A percentile compares a stretch with the other conserved stretches of the same genome.
These are phyloP conservation scores for Liodrosophila aerea DNA, from an alignment of 2,888 invertebrate genomes.

Conservation along the genomic window DNA sequence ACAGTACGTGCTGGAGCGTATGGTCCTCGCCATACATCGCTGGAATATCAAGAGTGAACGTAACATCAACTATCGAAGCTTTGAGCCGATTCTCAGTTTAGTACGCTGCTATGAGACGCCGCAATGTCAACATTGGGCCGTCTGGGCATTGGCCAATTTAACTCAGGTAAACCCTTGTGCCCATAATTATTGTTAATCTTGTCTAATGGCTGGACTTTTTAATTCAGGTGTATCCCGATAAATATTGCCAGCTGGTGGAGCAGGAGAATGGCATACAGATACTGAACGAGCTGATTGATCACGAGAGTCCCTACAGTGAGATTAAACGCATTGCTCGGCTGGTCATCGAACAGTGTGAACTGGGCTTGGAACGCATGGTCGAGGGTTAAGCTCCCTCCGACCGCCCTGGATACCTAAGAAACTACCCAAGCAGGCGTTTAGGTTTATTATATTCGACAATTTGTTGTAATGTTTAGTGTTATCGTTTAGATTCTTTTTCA, in stretches of 20 bases:
- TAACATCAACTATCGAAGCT: conserved; percentile 98
- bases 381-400: no score
- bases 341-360: conserved; percentile 87
- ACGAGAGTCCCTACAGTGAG: conserved; percentile 85
- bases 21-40: conserved; percentile 91
- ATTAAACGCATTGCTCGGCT: conserved; percentile 88
- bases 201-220: no score
- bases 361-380: conserved; percentile 74
- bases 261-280: conserved; percentile 92
- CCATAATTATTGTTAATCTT: no score
- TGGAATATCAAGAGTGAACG: conserved; percentile 94
- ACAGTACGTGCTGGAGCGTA: conserved; percentile 87
- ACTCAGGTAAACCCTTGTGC: conserved; percentile 88
- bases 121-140: conserved; percentile 97
- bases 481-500: conserved; percentile 57
- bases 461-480: conserved; percentile 69
- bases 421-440: conserved; percentile 19
- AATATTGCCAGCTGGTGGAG: conserved; percentile 94
- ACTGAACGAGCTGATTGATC: conserved; percentile 86
- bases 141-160: conserved; percentile 98
- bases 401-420: conserved; percentile 1
- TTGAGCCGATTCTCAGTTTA: conserved; percentile 95
- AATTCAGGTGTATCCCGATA: conserved; percentile 88
- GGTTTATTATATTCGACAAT: conserved; percentile 44
- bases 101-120: conserved; percentile 92